Evolutionary conservation across 2,888 invertebrate genomes (phyloP).

Genomic region (Trichopoda pennipes): DNA sequence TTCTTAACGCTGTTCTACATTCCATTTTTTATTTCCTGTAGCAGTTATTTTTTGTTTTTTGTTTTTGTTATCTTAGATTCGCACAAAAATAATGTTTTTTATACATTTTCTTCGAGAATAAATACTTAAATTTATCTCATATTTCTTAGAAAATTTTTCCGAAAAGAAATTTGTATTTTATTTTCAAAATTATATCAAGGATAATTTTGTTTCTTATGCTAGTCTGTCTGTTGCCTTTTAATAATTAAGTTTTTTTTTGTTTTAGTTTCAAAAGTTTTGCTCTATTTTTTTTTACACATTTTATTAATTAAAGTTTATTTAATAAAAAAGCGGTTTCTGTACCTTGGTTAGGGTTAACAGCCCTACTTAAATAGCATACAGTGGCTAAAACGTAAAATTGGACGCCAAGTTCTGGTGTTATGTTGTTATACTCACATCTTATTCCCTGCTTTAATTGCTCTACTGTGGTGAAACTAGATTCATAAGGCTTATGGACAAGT

Average conservation of each 20-base stretch:
- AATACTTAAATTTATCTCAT: background rate
- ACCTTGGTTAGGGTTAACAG: too few species aligned
- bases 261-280: conserved; percentile 1
- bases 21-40: conserved; percentile 15
- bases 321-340: too few species aligned
- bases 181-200: background rate
- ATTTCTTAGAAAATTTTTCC: conserved; percentile 4
- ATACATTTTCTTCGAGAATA: background rate
- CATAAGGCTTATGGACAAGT: too few species aligned
- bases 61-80: conserved; percentile 15
- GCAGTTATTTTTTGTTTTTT: too few species aligned
- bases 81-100: background rate
- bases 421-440: too few species aligned
- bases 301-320: too few species aligned
- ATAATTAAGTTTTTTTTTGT: conserved; percentile 38
- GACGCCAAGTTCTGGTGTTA: too few species aligned
- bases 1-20: conserved; percentile 43
- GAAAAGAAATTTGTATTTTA: background rate
- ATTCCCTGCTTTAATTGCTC: too few species aligned
- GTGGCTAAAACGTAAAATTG: too few species aligned
- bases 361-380: too few species aligned
- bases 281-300: too few species aligned
- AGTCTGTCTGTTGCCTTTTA: conserved; percentile 13
- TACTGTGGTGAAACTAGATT: too few species aligned
- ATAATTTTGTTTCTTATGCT: background rate